Percentiles rank a stretch among this genome's conserved stretches.
phyloP scores from a whole-genome alignment of 2,797 vertebrate genomes.

The Pseudomugil tenellus region DNA sequence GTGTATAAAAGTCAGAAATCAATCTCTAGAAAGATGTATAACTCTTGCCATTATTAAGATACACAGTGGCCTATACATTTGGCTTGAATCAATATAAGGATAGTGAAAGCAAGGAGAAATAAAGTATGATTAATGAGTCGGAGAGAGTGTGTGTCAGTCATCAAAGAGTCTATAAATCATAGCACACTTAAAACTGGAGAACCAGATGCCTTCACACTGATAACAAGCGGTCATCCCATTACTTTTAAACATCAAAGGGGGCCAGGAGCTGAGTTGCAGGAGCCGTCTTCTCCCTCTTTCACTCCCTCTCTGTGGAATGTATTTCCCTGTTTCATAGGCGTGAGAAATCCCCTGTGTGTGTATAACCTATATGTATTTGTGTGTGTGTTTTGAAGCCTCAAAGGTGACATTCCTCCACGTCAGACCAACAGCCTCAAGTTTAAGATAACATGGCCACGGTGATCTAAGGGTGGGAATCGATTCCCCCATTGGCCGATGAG shows the following conservation, averaged over 20 bases:
- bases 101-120: slow-evolving; percentile 44
- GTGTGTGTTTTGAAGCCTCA: slow-evolving; percentile 65
- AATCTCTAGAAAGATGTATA: slow-evolving; percentile 66
- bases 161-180: slow-evolving; percentile 76
- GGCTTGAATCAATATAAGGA: slow-evolving; percentile 50
- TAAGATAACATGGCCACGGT: slow-evolving; percentile 83
- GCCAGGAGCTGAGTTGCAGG: slow-evolving; percentile 41
- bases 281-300: slow-evolving; percentile 29
- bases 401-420: slow-evolving; percentile 78
- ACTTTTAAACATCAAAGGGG: slow-evolving; percentile 73
- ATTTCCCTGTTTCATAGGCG: slow-evolving; percentile 70
- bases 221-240: slow-evolving; percentile 73
- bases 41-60: slow-evolving; percentile 54
- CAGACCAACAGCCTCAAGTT: slow-evolving; percentile 83
- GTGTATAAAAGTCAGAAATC: slow-evolving; percentile 19
- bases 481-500: slow-evolving; percentile 71
- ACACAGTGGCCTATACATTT: slow-evolving; percentile 56
- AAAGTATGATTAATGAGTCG: slow-evolving; percentile 63
- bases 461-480: slow-evolving; percentile 83
- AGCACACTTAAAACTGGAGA: slow-evolving; percentile 64
- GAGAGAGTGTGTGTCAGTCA: slow-evolving; percentile 62
- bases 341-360: slow-evolving; percentile 72
- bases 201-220: slow-evolving; percentile 76
- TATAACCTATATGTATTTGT: slow-evolving; percentile 60
- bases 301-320: slow-evolving; percentile 60